These are phyloP conservation scores for Sphaeramia orbicularis DNA, from an alignment of 2,797 vertebrate species.

Conservation along the genomic window DNA sequence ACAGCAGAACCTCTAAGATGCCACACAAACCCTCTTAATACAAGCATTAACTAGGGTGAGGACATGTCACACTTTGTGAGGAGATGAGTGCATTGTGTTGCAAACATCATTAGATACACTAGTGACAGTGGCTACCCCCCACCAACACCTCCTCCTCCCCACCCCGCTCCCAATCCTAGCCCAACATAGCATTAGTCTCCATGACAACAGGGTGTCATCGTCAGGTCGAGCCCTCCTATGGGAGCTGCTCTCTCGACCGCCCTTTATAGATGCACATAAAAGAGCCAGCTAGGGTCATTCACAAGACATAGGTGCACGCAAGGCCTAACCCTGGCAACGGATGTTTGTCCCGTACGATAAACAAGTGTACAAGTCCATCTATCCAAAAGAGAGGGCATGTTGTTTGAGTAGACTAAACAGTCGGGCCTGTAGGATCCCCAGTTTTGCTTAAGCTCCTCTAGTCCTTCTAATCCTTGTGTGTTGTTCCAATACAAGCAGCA, in stretches of 20 bases:
- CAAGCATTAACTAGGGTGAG: constrained; percentile 51
- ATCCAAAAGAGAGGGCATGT: constrained; percentile 66
- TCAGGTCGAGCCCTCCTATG: constrained; percentile 85
- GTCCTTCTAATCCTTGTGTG: constrained; percentile 82
- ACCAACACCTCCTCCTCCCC: constrained; percentile 1
- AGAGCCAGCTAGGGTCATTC: constrained; percentile 77
- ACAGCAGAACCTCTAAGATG: constrained; percentile 20
- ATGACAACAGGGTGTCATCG: constrained; percentile 85
- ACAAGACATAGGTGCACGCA: constrained; percentile 73
- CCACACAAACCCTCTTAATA: constrained; percentile 30
- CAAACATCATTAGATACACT: constrained; percentile 79
- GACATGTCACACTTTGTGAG: constrained; percentile 48
- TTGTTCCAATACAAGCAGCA: constrained; percentile 79
- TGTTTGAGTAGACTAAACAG: constrained; percentile 79
- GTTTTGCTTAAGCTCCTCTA: constrained; percentile 77
- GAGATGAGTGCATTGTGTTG: constrained; percentile 67
- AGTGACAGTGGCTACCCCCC: constrained; percentile 57
- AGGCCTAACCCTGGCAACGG: constrained; percentile 75
- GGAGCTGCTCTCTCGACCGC: constrained; percentile 75
- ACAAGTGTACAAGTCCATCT: constrained; percentile 82
- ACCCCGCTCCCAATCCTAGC: constrained; percentile 63
- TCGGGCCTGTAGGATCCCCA: constrained; percentile 56
- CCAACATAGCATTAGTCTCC: constrained; percentile 82
- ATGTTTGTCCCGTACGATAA: constrained; percentile 87
- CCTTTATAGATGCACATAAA: constrained; percentile 83